phyloP scores from a whole-genome alignment of 2,888 invertebrate genomes.

The Eilema depressum region DNA sequence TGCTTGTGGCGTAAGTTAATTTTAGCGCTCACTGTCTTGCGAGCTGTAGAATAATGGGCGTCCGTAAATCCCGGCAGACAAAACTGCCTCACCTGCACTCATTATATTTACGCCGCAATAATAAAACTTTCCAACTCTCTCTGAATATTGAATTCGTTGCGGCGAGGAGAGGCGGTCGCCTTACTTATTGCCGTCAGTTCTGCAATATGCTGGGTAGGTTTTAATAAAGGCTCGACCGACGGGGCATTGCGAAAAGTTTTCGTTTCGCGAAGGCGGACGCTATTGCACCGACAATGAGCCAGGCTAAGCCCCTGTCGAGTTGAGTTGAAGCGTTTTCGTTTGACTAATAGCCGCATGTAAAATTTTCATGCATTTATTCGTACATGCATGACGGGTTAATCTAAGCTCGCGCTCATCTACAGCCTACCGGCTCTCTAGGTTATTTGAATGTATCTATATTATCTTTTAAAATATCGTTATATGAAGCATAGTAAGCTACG shows the following conservation, averaged over 20 bases:
- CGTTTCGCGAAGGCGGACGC: constrained; percentile 80
- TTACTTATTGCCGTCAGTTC: constrained; percentile 85
- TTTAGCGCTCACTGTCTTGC: constrained; percentile 68
- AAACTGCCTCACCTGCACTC: constrained; percentile 84
- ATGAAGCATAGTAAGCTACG: no score
- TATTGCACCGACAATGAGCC: constrained; percentile 78
- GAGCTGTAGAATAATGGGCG: constrained; percentile 67
- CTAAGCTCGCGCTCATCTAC: constrained; percentile 32
- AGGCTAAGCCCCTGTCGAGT: constrained; percentile 67
- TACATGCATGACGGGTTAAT: constrained; percentile 32
- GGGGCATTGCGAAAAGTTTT: constrained; percentile 83
- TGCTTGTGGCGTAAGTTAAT: constrained; percentile 69
- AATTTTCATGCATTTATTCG: constrained; percentile 55
- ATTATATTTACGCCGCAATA: constrained; percentile 86
- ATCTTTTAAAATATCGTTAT: no score
- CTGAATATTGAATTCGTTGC: constrained; percentile 85
- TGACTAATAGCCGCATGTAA: constrained; percentile 65
- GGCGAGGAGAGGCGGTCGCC: constrained; percentile 79
- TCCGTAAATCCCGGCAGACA: constrained; percentile 81
- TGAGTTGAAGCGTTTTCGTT: constrained; percentile 67
- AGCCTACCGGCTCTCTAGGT: constrained; percentile 20
- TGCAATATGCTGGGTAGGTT: constrained; percentile 81
- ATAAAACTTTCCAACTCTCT: constrained; percentile 84
- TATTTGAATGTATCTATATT: no score
- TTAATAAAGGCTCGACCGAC: constrained; percentile 82